phyloP scores from a whole-genome alignment of 2,113 vertebrate species.

The Oryzias woworae region DNA sequence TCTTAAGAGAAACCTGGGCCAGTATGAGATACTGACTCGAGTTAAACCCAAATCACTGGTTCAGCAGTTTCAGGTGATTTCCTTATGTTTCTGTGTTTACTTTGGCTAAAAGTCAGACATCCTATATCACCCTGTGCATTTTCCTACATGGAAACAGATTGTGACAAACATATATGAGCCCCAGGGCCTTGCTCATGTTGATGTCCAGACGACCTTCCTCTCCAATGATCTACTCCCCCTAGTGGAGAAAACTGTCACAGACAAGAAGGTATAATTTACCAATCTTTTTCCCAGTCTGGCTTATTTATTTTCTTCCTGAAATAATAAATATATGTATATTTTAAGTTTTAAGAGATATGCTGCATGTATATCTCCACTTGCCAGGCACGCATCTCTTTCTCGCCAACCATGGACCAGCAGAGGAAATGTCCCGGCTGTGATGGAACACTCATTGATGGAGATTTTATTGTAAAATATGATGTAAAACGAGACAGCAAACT shows the following conservation, averaged over 20 bases:
- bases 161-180: conserved; percentile 88
- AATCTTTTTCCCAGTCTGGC: no score
- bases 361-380: background rate
- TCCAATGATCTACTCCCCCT: conserved; percentile 83
- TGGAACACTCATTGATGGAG: conserved; percentile 83
- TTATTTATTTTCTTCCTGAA: no score
- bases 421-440: conserved; percentile 82
- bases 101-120: no score
- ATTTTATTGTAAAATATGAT: conserved; percentile 89
- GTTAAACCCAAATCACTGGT: conserved; percentile 88
- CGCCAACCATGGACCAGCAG: conserved; percentile 83
- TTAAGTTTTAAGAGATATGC: background rate
- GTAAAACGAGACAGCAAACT: conserved; percentile 77
- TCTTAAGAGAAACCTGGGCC: conserved; percentile 82
- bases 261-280: conserved; percentile 78
- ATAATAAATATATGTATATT: background rate
- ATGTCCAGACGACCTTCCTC: conserved; percentile 83
- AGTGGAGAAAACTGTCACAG: conserved; percentile 85
- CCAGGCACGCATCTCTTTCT: conserved; percentile 76
- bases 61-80: conserved; percentile 67
- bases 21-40: conserved; percentile 88
- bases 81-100: background rate
- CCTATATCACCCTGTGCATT: background rate
- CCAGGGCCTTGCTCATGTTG: conserved; percentile 84
- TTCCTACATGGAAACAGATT: conserved; percentile 78